Evolutionary conservation across 2,113 vertebrate genomes (phyloP).

Genomic region (Terrapene triunguis): DNA sequence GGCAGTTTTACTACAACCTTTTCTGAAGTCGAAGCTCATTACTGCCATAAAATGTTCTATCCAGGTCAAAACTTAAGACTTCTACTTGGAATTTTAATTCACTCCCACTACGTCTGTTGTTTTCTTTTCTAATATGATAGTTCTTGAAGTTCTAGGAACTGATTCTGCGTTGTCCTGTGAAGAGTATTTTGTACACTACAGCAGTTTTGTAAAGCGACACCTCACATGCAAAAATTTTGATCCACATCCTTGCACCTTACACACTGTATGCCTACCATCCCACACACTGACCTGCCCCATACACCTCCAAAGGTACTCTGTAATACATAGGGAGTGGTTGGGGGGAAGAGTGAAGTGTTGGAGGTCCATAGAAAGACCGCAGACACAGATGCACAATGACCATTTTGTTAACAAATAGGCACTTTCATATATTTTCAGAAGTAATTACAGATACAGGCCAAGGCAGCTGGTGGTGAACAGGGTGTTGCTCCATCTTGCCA

Average conservation of each 20-base stretch:
- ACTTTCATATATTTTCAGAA: not conserved
- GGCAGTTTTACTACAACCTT: not conserved
- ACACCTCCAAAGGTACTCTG: not conserved
- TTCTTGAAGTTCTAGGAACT: accelerated
- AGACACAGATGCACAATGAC: not conserved
- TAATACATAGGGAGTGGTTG: not conserved
- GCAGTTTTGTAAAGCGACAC: not conserved
- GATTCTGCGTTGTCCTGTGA: not conserved
- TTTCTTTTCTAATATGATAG: not conserved
- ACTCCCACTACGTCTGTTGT: not conserved
- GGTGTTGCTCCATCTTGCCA: not conserved
- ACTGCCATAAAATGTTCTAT: not conserved
- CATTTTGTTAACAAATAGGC: not conserved
- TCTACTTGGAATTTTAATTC: not conserved
- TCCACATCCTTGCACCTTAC: not conserved
- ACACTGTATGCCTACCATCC: no score
- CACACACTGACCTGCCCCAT: not conserved
- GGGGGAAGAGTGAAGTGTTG: not conserved
- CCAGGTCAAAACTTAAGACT: not conserved
- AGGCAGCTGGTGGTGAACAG: not conserved
- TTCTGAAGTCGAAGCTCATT: accelerated
- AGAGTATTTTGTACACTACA: not conserved
- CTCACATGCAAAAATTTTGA: not conserved
- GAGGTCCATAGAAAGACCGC: not conserved
- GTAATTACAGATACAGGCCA: not conserved